Evolutionary conservation across 2,888 invertebrate genomes (phyloP).

Genomic region (Apotomis turbidana): DNA sequence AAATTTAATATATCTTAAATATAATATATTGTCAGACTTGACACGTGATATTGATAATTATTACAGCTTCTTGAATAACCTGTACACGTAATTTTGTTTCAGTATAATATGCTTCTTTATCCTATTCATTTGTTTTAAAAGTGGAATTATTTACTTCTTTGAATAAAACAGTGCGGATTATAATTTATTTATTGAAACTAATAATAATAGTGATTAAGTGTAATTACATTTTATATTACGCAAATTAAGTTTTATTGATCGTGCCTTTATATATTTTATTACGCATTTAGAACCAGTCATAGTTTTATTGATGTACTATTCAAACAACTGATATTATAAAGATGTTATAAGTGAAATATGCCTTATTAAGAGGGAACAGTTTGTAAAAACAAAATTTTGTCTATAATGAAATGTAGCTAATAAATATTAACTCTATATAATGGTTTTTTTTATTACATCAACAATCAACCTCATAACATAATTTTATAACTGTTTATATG

Average conservation of each 20-base stretch:
- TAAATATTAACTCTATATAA: constrained; percentile 37
- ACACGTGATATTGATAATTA: neutral
- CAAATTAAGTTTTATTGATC: constrained; percentile 27
- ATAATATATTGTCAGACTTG: neutral
- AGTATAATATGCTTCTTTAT: neutral
- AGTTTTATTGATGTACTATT: constrained; percentile 18
- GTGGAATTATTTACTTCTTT: constrained; percentile 14
- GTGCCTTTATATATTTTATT: constrained; percentile 34
- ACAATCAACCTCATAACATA: neutral
- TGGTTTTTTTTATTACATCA: constrained; percentile 3
- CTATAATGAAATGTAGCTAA: constrained; percentile 36
- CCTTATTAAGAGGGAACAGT: constrained; percentile 13
- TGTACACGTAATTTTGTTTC: neutral
- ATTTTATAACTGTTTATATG: neutral
- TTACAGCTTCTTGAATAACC: neutral
- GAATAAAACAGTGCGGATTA: constrained; percentile 33
- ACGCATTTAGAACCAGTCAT: constrained; percentile 36
- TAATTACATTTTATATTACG: constrained; percentile 30
- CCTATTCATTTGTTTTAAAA: constrained; percentile 8
- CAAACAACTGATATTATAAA: constrained; percentile 15
- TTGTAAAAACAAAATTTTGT: constrained; percentile 28
- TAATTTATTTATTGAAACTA: constrained; percentile 40
- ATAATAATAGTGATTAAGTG: constrained; percentile 33
- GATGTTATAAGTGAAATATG: constrained; percentile 3
- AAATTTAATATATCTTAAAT: no score